Evolutionary conservation across 2,113 vertebrate genomes (phyloP), one percentile per base, ranked within the genome.

Genomic region (Blennius ocellaris): DNA sequence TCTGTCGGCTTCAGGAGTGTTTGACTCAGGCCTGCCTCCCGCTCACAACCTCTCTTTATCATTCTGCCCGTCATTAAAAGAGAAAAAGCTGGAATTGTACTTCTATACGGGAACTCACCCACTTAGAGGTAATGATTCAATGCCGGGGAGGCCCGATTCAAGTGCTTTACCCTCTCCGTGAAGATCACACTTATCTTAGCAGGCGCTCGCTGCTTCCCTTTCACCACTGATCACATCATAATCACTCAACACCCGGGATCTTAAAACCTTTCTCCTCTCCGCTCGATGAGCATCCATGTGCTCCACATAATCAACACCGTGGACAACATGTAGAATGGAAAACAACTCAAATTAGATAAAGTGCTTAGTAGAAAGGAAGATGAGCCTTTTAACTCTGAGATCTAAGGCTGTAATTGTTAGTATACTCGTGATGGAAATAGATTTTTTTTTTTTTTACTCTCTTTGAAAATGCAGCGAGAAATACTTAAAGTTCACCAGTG

Each of bases 11-110:
- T 82, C 69, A 70, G 41, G 44, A 11, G 1, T 60, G 57, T 85
- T 81, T 80, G 63, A 79, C 74, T 68, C 63, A 69, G 53, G 61
- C 72, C 83, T 59, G 21, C 63, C 9, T 17, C 21, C 68, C 39
- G 11, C 39, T 67, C 30, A 56, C 8, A n/a, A 60, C 21, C 61
- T 30, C 9, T 39, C 68, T 15, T 67, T 67, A 59, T n/a, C 45
- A 44, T 60, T 76, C 48, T 5, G 6, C 39, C 53, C 0, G 0
- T 52, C 43, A 67, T 69, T 72, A 60, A 43, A 60, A 36, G 16
- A 59, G 68, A 65, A 71, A 62, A 68, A 16, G 43, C 57, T 21
- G 30, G 51, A 47, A 68, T 12, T 63, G 48, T 51, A 30, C 41
- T 69, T 67, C 63, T 41, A 52, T 37, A 53, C 12, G 48, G 60